Evolutionary conservation across 2,888 invertebrate species (phyloP), one percentile per base, ranked within the genome.

Genomic region (Mystacides longicornis): DNA sequence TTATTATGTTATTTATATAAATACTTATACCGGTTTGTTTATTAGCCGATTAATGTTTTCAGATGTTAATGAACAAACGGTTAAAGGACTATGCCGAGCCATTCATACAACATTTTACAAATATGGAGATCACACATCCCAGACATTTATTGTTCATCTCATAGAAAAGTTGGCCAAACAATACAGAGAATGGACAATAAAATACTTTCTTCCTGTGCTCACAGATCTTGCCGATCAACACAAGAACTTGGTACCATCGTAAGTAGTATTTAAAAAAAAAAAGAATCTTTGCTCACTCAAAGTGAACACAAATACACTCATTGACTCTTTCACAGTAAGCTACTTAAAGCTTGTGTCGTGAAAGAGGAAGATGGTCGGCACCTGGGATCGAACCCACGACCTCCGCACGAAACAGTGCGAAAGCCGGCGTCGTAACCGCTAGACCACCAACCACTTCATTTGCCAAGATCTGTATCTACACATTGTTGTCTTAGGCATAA

Each of bases 41-140:
- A 16, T 31, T 37, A 46, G 31, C 23, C 50, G 53, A 20, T 54
- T 50, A 45, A 37, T 49, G 62, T 43, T 75, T 73, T 5, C 66
- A 93, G 93, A 84, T 61, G 83, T 92, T 59, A 87, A 85, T 64
- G 87, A 90, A 64, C 81, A 81, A 64, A 85, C 87, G 54, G 80
- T 92, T 46, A 82, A 85, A 63, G 90, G 86, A 59, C 81, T 93
- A 55, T 90, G 91, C 66, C 86, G 87, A 66, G 80, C 87, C 56
- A 72, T 93, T 63, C 82, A 85, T 27, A 78, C 86, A 55, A 89
- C 90, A 1, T 72, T 94, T 62, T 86, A 86, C 57, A 81, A 89
- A 63, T 94, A 93, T 67, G 79, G 85, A 64, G 93, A 93, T 70
- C 80, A 82, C 33, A 76, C 81, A 52, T 93, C 93, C 1, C 87